Evolutionary conservation across 2,888 invertebrate species (phyloP).

Genomic region (Apeira syringaria): DNA sequence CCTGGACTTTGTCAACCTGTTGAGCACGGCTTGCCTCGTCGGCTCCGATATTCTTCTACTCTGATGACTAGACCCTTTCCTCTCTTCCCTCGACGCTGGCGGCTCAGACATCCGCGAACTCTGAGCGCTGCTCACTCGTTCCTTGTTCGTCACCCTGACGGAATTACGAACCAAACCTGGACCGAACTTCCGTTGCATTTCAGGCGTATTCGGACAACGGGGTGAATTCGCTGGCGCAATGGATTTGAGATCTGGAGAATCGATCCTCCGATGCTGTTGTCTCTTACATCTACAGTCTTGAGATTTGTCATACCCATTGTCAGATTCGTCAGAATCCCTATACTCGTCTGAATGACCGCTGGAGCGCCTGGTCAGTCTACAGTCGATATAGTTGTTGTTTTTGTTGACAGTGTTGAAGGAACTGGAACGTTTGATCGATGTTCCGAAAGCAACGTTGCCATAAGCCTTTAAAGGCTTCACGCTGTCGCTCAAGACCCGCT

Average conservation of each 20-base stretch:
- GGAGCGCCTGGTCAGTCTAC: conserved; percentile 54
- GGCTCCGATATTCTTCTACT: conserved; percentile 71
- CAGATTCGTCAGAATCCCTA: conserved; percentile 73
- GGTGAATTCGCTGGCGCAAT: conserved; percentile 74
- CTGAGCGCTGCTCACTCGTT: conserved; percentile 58
- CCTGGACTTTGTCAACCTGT: conserved; percentile 73
- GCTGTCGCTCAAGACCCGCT: conserved; percentile 56
- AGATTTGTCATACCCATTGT: conserved; percentile 64
- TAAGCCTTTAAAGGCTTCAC: conserved; percentile 44
- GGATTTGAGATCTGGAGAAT: conserved; percentile 76
- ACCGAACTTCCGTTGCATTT: conserved; percentile 84
- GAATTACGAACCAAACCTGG: conserved; percentile 74
- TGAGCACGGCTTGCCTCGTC: conserved; percentile 64
- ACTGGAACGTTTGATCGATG: conserved; percentile 86
- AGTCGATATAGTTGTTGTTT: conserved; percentile 69
- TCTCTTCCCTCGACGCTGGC: conserved; percentile 59
- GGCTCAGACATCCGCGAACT: conserved; percentile 86
- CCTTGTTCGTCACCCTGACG: conserved; percentile 64
- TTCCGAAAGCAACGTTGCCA: conserved; percentile 52
- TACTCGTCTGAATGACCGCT: conserved; percentile 67
- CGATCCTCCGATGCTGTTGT: conserved; percentile 87
- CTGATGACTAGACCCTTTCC: conserved; percentile 66
- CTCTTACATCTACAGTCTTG: conserved; percentile 86
- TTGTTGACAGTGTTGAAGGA: conserved; percentile 84
- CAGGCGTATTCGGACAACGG: conserved; percentile 85